Evolutionary conservation across 2,113 vertebrate species (phyloP), one percentile per base, ranked within the genome.

Genomic region (Megatriorchis doriae): DNA sequence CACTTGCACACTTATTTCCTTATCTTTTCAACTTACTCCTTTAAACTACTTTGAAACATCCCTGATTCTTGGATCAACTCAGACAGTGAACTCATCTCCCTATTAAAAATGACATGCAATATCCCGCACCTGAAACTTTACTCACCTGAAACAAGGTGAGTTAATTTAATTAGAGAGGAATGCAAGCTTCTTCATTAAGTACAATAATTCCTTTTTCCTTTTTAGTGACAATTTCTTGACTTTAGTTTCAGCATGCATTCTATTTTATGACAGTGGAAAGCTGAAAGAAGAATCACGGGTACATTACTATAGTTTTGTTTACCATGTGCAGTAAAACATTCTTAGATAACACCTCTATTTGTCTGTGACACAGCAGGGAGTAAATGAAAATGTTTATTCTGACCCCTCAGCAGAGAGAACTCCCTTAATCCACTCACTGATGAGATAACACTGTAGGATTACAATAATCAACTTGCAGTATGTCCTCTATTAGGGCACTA

Each of bases 381-480:
- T 97, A 98, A 98, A 98, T 98, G 97, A 98, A 98, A 98, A 98
- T 94, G 96, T 97, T 98, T 98, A 97, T 98, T 98, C 96, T 98
- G 97, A 98, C 97, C 97, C 96, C 97, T 98, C 95, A 96, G 96
- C 96, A 93, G 96, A 97, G 96, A 98, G 93, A 98, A 96, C 81
- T 97, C 92, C 93, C 96, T 98, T 98, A 98, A 98, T 98, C 98
- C 97, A 91, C 96, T 98, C 96, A 87, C 93, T 98, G 97, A 98
- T 98, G 98, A 98, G 97, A 98, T 98, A 98, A 97, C 97, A 52
- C 97, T 71, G 97, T 97, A 95, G 97, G 98, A 98, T 98, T 98
- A 98, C 97, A 98, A 97, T 97, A 98, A 98, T 98, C 97, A 98
- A 97, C 98, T 97, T 97, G 96, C 97, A 96, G 97, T 93, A 94